Base-by-base conservation (phyloP, 2,888 invertebrate species). In the Melikaiella ostensackeni region DNA sequence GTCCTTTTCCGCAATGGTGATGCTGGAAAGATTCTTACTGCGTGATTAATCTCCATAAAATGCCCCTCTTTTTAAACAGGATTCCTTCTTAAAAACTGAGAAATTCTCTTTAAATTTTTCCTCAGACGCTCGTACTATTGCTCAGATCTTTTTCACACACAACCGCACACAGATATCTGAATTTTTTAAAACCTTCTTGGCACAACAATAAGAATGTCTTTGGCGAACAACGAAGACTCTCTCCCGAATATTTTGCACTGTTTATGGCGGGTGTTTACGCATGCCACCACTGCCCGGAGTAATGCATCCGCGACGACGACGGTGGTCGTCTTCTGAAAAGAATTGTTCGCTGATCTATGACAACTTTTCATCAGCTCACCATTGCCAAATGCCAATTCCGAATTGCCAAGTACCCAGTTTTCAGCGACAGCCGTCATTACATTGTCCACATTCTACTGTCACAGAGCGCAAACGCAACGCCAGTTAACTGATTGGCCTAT, bases 181-280 rank as follows among this genome's bases (percentile, higher is more conserved):
- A 57, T 57, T 57, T 57, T 57, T 24, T 55, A 24, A 57, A 55
- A 24, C 24, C 21, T 57, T 57, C 24, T 57, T 57, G 57, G 57
- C 57, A 57, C 57, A 57, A 57, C 57, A 57, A 57, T 57, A 24
- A 24, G 13, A 24, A 57, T 24, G 57, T 57, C 24, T 57, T 57
- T 24, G 24, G 57, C 11, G 24, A 57, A 57, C 57, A 57, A 24
- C 24, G 24, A 24, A 57, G 55, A 57, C 13, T 57, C 21, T 24
- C 11, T 24, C 24, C 24, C 24, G 24, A 57, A 11, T 57, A 57
- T 24, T 57, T 57, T 21, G 21, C 24, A 24, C 57, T 57, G 2
- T 57, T 57, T 50, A 50, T n/a, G 57, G 57, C 57, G 57, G 57
- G 24, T 57, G 57, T 13, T 57, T 24, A 24, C 57, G 57, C 55